These are phyloP conservation scores for Nudaria mundana DNA, from an alignment of 2,888 invertebrate genomes.

Conservation along the genomic window DNA sequence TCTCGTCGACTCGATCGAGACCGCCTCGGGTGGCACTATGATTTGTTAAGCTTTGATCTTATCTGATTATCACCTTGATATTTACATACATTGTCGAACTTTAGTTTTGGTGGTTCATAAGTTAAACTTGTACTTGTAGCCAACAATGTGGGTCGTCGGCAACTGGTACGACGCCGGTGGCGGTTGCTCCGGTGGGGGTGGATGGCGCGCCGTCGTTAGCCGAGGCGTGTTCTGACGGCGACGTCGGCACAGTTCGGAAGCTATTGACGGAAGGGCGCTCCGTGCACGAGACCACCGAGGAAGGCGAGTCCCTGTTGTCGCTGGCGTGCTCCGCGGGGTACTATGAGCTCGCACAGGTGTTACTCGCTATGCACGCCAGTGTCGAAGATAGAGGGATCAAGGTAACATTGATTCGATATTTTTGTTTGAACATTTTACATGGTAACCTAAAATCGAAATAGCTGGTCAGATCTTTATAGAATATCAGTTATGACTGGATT, in stretches of 20 bases:
- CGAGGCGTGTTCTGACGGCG: conserved; percentile 96
- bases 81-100: neutral
- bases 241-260: conserved; percentile 95
- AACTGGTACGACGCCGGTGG: conserved; percentile 60
- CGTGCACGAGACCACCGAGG: conserved; percentile 98
- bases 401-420: conserved; percentile 38
- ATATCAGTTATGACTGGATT: too few species aligned
- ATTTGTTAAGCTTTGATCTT: conserved; percentile 78
- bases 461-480: too few species aligned
- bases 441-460: too few species aligned
- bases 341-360: conserved; percentile 97
- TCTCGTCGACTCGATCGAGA: conserved; percentile 60
- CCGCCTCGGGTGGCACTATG: conserved; percentile 57
- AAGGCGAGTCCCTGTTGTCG: conserved; percentile 97
- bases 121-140: conserved; percentile 35
- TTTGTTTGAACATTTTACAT: too few species aligned
- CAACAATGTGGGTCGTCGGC: conserved; percentile 74
- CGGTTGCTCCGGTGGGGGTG: conserved; percentile 78
- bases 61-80: conserved; percentile 52
- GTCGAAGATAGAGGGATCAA: conserved; percentile 98
- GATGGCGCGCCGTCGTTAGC: conserved; percentile 88
- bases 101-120: conserved; percentile 5
- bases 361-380: conserved; percentile 98
- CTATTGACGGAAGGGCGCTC: conserved; percentile 95
- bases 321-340: conserved; percentile 98